Evolutionary conservation across 2,113 vertebrate genomes (phyloP).

Genomic region (Pipra filicauda): DNA sequence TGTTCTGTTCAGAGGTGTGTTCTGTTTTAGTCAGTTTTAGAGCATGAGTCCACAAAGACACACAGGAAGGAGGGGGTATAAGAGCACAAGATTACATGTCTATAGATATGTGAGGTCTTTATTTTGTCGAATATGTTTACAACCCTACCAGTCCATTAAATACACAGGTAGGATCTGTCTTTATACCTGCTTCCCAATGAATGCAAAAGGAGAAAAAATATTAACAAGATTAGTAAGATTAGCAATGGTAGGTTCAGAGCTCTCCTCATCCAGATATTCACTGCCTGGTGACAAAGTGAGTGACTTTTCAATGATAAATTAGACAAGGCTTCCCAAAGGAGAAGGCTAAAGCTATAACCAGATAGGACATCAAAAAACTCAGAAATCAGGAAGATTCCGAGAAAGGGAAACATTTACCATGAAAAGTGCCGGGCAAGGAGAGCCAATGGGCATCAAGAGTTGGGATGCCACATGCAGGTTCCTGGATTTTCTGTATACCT

Average conservation of each 20-base stretch:
- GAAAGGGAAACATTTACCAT: neutral
- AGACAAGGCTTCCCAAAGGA: neutral
- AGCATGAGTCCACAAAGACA: neutral
- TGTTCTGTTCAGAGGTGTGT: neutral
- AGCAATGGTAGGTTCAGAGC: neutral
- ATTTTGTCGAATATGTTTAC: neutral
- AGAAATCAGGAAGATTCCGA: neutral
- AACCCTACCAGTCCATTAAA: neutral
- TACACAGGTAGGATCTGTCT: neutral
- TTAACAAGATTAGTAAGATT: neutral
- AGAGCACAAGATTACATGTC: neutral
- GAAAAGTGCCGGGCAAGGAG: neutral
- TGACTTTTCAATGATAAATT: neutral
- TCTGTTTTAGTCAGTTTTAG: neutral
- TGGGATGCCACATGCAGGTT: neutral
- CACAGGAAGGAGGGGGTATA: neutral
- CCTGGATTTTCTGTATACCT: neutral
- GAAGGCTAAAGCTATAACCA: neutral
- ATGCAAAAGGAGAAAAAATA: neutral
- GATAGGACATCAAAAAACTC: neutral
- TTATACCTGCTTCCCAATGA: neutral
- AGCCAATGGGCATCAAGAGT: neutral
- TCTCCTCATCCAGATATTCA: neutral
- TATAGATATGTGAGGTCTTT: neutral
- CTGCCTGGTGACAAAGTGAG: neutral